Evolutionary conservation across 2,113 vertebrate species (phyloP).

Genomic region (Microcebus lehilahytsara): DNA sequence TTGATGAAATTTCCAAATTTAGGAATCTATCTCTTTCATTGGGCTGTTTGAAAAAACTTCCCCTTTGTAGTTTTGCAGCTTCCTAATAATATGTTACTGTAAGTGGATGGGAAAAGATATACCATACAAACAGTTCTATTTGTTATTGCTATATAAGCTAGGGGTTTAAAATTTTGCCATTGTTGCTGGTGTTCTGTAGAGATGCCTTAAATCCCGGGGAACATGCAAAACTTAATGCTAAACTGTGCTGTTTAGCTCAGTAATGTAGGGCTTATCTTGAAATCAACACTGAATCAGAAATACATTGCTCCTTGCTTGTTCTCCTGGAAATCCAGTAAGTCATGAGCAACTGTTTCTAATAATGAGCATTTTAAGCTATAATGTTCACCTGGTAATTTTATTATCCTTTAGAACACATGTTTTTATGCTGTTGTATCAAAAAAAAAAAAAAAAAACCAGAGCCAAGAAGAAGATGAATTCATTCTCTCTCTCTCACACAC

Average conservation of each 20-base stretch:
- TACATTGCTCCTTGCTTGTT: neutral
- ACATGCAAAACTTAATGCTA: neutral
- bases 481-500: neutral
- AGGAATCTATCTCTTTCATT: neutral
- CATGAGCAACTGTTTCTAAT: neutral
- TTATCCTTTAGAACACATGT: neutral
- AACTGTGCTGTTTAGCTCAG: accelerated
- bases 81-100: neutral
- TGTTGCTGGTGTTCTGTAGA: neutral
- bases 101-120: too few relatives aligned
- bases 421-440: neutral
- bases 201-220: neutral
- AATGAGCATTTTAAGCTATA: neutral
- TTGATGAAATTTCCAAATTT: neutral
- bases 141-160: accelerated
- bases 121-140: accelerated
- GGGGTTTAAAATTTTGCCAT: accelerated
- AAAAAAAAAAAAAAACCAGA: neutral
- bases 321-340: neutral
- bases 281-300: neutral
- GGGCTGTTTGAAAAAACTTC: neutral
- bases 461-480: neutral
- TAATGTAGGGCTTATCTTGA: neutral
- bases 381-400: neutral
- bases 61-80: neutral